Evolutionary conservation across 2,888 invertebrate genomes (phyloP), one percentile per base, ranked within the genome.

Genomic region (Podotricha telesiphe): DNA sequence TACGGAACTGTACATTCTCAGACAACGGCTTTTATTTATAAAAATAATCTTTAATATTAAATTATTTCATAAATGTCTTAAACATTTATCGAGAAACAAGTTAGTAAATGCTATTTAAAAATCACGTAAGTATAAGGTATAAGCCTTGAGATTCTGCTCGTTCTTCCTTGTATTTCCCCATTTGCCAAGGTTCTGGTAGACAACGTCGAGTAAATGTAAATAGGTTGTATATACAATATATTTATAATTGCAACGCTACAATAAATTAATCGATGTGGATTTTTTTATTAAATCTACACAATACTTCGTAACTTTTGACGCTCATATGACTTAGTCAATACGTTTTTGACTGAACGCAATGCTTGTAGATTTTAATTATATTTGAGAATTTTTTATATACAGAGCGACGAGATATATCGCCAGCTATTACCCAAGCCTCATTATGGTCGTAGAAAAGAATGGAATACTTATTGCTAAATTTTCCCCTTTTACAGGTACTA

Each of bases 131-230:
- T 28, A 20, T 17, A n/a, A n/a, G n/a, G 10, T 34, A 47, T 62
- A 50, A 62, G 50, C 48, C 62, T 62, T 62, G 62, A 48, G 47
- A 34, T 19, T 28, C 37, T 62, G 48, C 62, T 62, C 45, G 28
- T 59, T 62, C 50, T 62, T 62, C 62, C 62, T 62, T 48, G 62
- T 62, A 62, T 62, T 62, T 62, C 48, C 62, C 62, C 62, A 62
- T 15, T 48, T 13, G 3, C 48, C 48, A 62, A 62, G 62, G 62
- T 62, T 62, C 45, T 62, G 48, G 34, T 37, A n/a, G 20, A 50
- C 11, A 7, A 20, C 11, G 62, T 48, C 48, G 37, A 37, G 1
- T 62, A 19, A 37, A 62, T 20, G 48, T 48, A 48, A 62, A 50
- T 50, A 37, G 48, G 5, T 20, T 1, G 37, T 47, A 20, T 1